Evolutionary conservation across 2,888 invertebrate species (phyloP), one percentile per base, ranked within the genome.

Genomic region (Melanostoma scalare): DNA sequence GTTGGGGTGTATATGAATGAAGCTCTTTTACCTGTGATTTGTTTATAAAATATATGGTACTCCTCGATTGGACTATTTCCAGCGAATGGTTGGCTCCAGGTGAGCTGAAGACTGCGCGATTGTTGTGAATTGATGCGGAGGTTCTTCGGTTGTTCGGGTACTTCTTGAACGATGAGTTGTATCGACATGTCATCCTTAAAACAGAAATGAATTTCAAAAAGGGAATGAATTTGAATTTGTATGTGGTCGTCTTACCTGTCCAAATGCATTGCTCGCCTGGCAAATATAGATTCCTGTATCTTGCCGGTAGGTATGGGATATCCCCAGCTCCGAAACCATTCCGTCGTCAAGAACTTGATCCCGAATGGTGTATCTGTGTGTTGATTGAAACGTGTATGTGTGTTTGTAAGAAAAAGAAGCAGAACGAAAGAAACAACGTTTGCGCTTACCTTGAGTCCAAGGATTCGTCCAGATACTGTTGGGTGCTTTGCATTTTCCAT

Each of bases 201-300:
- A 67, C 46, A 6, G 5, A 42, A 5, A 20, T 8, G 0, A 35
- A 46, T 46, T 8, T 31, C 6, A 35, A 35, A 46, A 20, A 33
- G 31, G 42, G n/a, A 5, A 30, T 40, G 9, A 56, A 44, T 9
- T n/a, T n/a, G n/a, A n/a, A n/a, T n/a, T n/a, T n/a, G n/a, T n/a
- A n/a, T n/a, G n/a, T n/a, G n/a, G n/a, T n/a, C n/a, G 20, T 20
- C 89, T 89, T 92, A 96, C 96, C 96, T 96, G 95, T 6, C 98
- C 98, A 89, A 96, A 98, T 61, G 95, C 94, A 91, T 98, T 98
- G 87, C 95, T 95, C 0, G 97, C 97, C 84, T 95, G 94, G 90
- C 98, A 98, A 65, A 96, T 95, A 89, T 97, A 95, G 67, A 96
- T 94, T 6, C 97, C 97, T 0, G 97, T 96, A 92, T 98, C 98